Percentiles rank a stretch among this genome's conserved stretches.
phyloP scores from a whole-genome alignment of 2,113 vertebrate genomes.

The Oryzias javanicus region DNA sequence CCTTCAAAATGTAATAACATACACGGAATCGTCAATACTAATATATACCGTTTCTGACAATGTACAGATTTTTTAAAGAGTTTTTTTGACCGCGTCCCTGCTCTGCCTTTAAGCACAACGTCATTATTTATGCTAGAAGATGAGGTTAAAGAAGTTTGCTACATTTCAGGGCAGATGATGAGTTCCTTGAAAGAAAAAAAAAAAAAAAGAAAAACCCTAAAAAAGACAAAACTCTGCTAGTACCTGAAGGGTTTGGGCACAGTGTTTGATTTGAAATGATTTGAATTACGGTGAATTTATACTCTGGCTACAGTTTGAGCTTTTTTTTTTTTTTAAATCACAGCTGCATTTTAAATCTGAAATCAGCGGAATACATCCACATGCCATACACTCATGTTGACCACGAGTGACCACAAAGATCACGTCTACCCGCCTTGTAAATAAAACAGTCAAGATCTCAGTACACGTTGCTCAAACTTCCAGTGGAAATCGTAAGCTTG shows the following conservation, averaged over 20 bases:
- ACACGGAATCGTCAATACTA: slow-evolving; percentile 30
- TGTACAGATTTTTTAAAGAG: slow-evolving; percentile 1
- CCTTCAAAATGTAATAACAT: slow-evolving; percentile 23
- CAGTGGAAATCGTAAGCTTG: slow-evolving; percentile 25
- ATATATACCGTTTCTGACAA: slow-evolving; percentile 14
- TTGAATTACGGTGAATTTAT: not conserved
- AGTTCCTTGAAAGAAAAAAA: slow-evolving; percentile 28
- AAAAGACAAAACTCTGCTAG: not conserved
- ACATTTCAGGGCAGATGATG: slow-evolving; percentile 30
- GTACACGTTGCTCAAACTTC: slow-evolving; percentile 14
- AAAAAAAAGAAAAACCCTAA: slow-evolving; percentile 38
- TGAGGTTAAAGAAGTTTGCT: slow-evolving; percentile 39
- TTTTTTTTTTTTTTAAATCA: not conserved
- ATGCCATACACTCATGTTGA: not conserved
- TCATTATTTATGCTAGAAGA: slow-evolving; percentile 9
- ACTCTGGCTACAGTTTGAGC: slow-evolving; percentile 14
- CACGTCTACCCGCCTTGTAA: slow-evolving; percentile 1
- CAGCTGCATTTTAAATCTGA: slow-evolving; percentile 3
- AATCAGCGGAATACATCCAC: not conserved
- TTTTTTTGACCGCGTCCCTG: slow-evolving; percentile 2
- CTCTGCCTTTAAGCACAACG: slow-evolving; percentile 21
- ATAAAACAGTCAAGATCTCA: slow-evolving; percentile 30
- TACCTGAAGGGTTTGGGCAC: slow-evolving; percentile 7
- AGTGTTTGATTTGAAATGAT: slow-evolving; percentile 17
- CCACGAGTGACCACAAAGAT: not conserved